These are phyloP conservation scores for Beris morrisii DNA, from an alignment of 2,888 invertebrate species.

Conservation along the genomic window DNA sequence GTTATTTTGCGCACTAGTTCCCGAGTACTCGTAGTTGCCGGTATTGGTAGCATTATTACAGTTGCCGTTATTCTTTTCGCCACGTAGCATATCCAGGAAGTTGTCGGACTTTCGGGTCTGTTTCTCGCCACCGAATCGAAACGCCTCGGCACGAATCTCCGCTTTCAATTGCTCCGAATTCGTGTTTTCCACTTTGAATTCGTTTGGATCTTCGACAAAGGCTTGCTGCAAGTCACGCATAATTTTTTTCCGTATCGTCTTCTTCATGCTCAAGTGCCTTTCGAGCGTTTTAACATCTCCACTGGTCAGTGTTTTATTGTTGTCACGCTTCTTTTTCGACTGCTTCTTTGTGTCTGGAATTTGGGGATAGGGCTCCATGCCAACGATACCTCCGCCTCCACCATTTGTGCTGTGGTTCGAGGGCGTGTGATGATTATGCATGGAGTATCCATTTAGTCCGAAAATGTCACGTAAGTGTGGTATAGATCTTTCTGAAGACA, in stretches of 20 bases:
- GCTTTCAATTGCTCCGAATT: slow-evolving; percentile 69
- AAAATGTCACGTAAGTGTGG: slow-evolving; percentile 77
- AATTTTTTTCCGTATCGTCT: slow-evolving; percentile 81
- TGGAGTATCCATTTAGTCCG: slow-evolving; percentile 62
- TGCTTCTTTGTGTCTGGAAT: slow-evolving; percentile 60
- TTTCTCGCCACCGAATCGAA: slow-evolving; percentile 64
- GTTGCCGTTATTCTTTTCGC: slow-evolving; percentile 55
- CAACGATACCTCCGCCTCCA: slow-evolving; percentile 10
- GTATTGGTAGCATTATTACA: slow-evolving; percentile 33
- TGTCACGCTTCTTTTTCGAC: slow-evolving; percentile 63
- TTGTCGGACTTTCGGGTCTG: slow-evolving; percentile 59
- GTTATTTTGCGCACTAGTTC: slow-evolving; percentile 53
- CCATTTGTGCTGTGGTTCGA: slow-evolving; percentile 34
- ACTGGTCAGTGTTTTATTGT: slow-evolving; percentile 67
- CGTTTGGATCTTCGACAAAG: slow-evolving; percentile 71
- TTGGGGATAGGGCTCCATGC: slow-evolving; percentile 46
- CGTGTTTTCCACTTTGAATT: slow-evolving; percentile 70
- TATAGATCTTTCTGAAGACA: slow-evolving; percentile 72
- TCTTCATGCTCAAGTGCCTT: slow-evolving; percentile 83
- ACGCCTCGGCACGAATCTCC: slow-evolving; percentile 67
- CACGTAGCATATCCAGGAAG: slow-evolving; percentile 69
- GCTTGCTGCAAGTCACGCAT: slow-evolving; percentile 80
- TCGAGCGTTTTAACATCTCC: slow-evolving; percentile 75
- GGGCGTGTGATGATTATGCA: slow-evolving; percentile 52
- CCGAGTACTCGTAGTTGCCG: slow-evolving; percentile 41